Base-by-base conservation (phyloP, 2,888 invertebrate genomes). In the Eremobia ochroleuca region DNA sequence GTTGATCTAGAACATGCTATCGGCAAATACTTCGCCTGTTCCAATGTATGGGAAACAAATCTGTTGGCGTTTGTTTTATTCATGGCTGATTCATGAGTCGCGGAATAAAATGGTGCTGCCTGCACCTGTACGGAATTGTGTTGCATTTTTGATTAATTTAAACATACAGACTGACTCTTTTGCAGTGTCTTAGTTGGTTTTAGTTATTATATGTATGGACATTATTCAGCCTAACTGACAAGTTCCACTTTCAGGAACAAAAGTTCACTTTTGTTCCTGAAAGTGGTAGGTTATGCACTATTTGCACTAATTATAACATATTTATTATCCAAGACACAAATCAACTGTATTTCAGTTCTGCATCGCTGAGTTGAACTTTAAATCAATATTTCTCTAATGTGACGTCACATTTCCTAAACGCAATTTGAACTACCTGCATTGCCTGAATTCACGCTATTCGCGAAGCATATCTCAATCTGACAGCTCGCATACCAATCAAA, bases 11-110 rank as follows among this genome's bases (percentile, higher is more conserved):
- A 71, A 37, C 85, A 80, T 81, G 82, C 83, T 76, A 81, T 78
- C 73, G 73, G 82, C 82, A 89, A 90, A 90, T 85, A 88, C 79
- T 82, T 85, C 79, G 80, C 82, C 82, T 83, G 82, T 83, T 83
- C 79, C 74, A 73, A 78, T 83, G 79, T 85, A 85, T 81, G 83
- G 77, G 74, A 79, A 85, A 83, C 81, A 82, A 86, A 86, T 85
- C 83, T 88, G 81, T 83, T 82, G 79, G 73, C 68, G 40, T 78
- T 86, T 87, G 85, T 86, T 85, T 86, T 83, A 86, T 87, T 87
- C 88, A 85, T 87, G 70, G 25, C 46, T 75, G 73, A 79, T 85
- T 84, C 74, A 71, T 67, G 74, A 67, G 73, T 66, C 77, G 71
- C 62, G 43, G 74, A 73, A 73, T 72, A 72, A 70, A 73, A 81